phyloP scores from a whole-genome alignment of 2,113 vertebrate genomes.

The Carassius gibelio region DNA sequence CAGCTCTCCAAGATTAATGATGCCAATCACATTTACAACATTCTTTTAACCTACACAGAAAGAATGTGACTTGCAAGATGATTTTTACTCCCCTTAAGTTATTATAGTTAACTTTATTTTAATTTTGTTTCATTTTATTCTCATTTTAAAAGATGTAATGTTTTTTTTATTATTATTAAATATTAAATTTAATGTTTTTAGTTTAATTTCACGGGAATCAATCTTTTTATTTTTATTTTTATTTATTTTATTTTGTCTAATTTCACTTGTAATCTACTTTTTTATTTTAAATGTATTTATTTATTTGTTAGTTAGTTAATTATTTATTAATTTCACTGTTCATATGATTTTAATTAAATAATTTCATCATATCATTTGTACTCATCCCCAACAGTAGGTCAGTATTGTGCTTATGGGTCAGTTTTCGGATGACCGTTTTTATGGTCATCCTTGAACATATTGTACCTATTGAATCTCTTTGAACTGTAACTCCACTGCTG shows the following conservation, averaged over 20 bases:
- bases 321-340: no score
- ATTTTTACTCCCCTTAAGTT: background rate
- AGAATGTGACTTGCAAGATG: background rate
- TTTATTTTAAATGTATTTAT: no score
- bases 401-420: background rate
- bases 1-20: slow-evolving; percentile 23
- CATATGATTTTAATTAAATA: no score
- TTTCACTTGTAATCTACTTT: no score
- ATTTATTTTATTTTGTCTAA: no score
- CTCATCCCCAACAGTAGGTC: background rate
- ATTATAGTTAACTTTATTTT: no score
- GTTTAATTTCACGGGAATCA: no score
- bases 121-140: no score
- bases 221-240: no score
- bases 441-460: background rate
- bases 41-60: background rate
- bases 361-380: no score
- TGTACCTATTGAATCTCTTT: background rate
- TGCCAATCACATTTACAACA: background rate
- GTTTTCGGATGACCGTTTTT: background rate
- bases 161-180: background rate
- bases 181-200: no score
- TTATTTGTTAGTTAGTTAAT: no score
- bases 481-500: slow-evolving; percentile 19
- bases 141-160: background rate